Base-by-base conservation (phyloP, 2,888 invertebrate genomes). In the Podabrus alpinus region DNA sequence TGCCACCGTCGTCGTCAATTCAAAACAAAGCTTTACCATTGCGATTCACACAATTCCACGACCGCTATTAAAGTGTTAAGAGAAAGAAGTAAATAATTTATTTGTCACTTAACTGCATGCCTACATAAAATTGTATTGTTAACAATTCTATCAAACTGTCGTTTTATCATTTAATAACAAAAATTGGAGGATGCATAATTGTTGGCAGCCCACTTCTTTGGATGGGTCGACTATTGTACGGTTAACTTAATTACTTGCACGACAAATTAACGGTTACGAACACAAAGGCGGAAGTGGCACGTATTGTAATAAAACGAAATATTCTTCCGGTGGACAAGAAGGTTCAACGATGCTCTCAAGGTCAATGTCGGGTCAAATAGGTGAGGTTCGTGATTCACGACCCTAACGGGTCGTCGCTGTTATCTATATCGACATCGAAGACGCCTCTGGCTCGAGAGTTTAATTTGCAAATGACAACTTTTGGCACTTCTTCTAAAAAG, bases 331-430 rank as follows among this genome's bases (percentile, higher is more conserved):
- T 19, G 13, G 62, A 17, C 21, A 19, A 64, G 13, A 64, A 21
- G 19, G 62, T 64, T 19, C 19, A 9, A 64, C n/a, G 62, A 64
- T 64, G 61, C 13, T 21, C 15, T 21, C 70, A 66, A 59, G 75
- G 71, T 73, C 64, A 73, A 66, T 68, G 69, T 69, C 29, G 69
- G 76, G 73, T 78, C 78, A 73, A 16, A 45, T 66, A 77, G 76
- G 78, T 77, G 71, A 64, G 68, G 45, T 45, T 69, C 78, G 78
- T 78, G 78, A 73, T 67, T 77, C 78, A 78, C 78, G 78, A 71
- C 72, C 24, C 59, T 68, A 73, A 69, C 69, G 68, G 71, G 5
- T 69, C 73, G 68, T 71, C 75, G 75, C 15, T 70, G 72, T 72
- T 69, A 71, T 64, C 64, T 16, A 66, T 45, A n/a, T 45, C 70